Base-by-base conservation (phyloP, 2,113 vertebrate genomes). In the Xerus inauris region DNA sequence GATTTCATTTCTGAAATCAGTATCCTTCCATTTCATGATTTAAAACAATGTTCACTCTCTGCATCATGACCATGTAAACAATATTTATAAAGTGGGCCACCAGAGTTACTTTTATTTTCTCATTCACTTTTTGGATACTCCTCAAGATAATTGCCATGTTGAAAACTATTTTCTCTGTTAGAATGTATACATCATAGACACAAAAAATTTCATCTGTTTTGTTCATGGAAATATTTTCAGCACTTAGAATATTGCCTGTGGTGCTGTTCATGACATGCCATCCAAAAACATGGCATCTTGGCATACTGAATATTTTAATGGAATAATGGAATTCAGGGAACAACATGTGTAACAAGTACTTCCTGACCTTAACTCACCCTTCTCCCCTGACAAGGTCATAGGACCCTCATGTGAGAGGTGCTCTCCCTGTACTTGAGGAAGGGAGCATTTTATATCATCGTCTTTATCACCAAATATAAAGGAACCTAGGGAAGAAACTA, bases 21-120 rank as follows among this genome's bases (percentile, higher is more conserved):
- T 67, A n/a, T 79, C 40, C 20, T 57, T 79, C 71, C 54, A 87
- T 59, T 79, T 85, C 24, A 45, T 65, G n/a, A 28, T 95, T 90
- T 88, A 73, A 85, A 87, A 88, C 26, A 96, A 54, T 91, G 75
- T n/a, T 90, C 40, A 79, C 14, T n/a, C 13, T 94, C 64, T 86
- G 65, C 19, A 73, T 49, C 67, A 45, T 65, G 51, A 64, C 7
- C 71, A 73, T 62, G 17, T 90, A 91, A 84, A 72, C 71, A 35
- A 42, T 62, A 89, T 85, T 90, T 92, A 80, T 65, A 76, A 47
- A 71, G 8, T 24, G 22, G 12, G 3, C 47, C 65, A 67, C 17
- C 4, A 40, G 45, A 22, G 77, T 67, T 84, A 5, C 0, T 22
- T 42, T 92, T 94, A n/a, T 8, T 89, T 92, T 79, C 73, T 92